Conservation (phyloP, 2,888 invertebrate species). For the Amiota minor region DNA sequence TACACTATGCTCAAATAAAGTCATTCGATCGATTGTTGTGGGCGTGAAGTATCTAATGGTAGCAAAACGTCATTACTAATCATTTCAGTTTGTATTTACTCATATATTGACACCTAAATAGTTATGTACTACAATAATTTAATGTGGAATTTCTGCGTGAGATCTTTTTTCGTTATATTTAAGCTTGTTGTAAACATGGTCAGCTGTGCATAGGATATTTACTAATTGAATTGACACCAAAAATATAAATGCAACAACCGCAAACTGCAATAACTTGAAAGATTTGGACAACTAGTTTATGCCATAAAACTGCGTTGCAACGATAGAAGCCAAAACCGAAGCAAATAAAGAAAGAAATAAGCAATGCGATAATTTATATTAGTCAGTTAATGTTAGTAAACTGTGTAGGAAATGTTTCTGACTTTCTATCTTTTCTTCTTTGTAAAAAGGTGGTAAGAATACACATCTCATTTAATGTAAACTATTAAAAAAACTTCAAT, state of each 20-base stretch:
- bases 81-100: too few relatives aligned
- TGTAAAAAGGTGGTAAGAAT: background rate
- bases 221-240: constrained; percentile 73
- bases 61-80: too few relatives aligned
- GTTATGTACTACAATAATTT: too few relatives aligned
- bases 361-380: constrained; percentile 66
- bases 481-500: background rate
- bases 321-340: constrained; percentile 26
- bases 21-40: constrained; percentile 35
- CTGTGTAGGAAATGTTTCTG: constrained; percentile 60
- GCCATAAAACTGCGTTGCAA: background rate
- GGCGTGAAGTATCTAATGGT: too few relatives aligned
- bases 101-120: too few relatives aligned
- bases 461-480: too few relatives aligned
- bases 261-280: constrained; percentile 42
- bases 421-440: background rate
- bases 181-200: constrained; percentile 50
- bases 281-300: too few relatives aligned
- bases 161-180: too few relatives aligned
- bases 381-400: constrained; percentile 64
- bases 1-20: constrained; percentile 41
- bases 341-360: constrained; percentile 47
- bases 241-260: constrained; percentile 70
- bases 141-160: too few relatives aligned
- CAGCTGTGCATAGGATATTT: constrained; percentile 67